These are phyloP conservation scores for Cydia splendana DNA, from an alignment of 1,140 invertebrate genomes.

Conservation along the genomic window DNA sequence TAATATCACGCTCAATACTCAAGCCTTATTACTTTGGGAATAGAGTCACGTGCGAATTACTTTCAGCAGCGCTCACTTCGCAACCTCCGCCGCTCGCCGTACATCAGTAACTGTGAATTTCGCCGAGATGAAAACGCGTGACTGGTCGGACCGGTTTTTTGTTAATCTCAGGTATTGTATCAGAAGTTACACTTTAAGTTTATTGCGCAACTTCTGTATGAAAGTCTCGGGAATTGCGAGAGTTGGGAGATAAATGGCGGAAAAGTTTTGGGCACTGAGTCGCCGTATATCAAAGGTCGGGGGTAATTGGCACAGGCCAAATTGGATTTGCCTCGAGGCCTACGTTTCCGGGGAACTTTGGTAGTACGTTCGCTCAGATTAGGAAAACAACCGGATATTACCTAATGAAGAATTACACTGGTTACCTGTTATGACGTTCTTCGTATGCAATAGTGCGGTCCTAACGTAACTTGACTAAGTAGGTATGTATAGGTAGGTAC, in stretches of 20 bases:
- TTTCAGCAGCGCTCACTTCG: neutral
- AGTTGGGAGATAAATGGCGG: neutral
- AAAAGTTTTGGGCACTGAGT: neutral
- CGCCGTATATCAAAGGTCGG: slow-evolving; percentile 18
- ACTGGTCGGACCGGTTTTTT: slow-evolving; percentile 16
- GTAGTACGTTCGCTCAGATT: neutral
- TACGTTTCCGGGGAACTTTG: neutral
- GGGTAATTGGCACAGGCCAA: slow-evolving; percentile 23
- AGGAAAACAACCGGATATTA: slow-evolving; percentile 11
- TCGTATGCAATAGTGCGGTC: neutral
- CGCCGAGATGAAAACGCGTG: slow-evolving; percentile 17
- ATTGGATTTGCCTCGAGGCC: slow-evolving; percentile 14
- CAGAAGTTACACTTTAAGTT: slow-evolving; percentile 17
- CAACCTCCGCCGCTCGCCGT: neutral
- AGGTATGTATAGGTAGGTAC: too few relatives aligned
- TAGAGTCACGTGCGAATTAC: neutral
- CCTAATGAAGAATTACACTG: neutral
- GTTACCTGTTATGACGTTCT: neutral
- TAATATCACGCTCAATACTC: neutral
- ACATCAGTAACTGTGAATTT: slow-evolving; percentile 17
- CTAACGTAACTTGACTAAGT: neutral
- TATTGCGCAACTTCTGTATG: slow-evolving; percentile 12
- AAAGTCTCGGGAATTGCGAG: slow-evolving; percentile 3
- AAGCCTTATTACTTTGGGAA: neutral
- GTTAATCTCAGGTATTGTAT: slow-evolving; percentile 21